Evolutionary conservation across 2,113 vertebrate genomes (phyloP).

Genomic region (Chaetorhynchus papuensis): DNA sequence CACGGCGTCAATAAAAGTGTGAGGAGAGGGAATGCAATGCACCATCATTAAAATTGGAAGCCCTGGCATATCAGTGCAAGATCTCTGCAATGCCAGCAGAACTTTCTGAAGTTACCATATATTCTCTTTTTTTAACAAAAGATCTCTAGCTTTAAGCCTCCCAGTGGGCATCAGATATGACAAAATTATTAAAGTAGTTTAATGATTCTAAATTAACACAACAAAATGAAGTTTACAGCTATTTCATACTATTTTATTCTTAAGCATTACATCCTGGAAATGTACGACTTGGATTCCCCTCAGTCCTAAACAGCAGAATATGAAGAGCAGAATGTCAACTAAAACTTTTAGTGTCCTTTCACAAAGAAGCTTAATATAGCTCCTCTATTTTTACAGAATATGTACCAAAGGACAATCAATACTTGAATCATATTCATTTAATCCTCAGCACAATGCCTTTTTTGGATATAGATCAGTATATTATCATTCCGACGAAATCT

Average conservation of each 20-base stretch:
- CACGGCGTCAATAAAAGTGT: neutral
- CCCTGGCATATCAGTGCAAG: neutral
- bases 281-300: neutral
- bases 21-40: neutral
- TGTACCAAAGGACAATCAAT: neutral
- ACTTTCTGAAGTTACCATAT: neutral
- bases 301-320: neutral
- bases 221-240: neutral
- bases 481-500: neutral
- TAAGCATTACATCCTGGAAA: neutral
- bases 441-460: neutral
- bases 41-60: neutral
- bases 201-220: neutral
- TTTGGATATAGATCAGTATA: neutral
- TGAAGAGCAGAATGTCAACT: neutral
- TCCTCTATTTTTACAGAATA: neutral
- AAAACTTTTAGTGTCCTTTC: neutral
- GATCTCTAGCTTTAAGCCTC: neutral
- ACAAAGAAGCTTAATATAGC: neutral
- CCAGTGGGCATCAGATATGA: neutral
- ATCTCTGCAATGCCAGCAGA: neutral
- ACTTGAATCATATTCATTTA: neutral
- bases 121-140: neutral
- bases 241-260: neutral
- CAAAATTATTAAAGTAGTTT: neutral